These are phyloP conservation scores for Sternotherus odoratus DNA, from an alignment of 2,797 vertebrate genomes.

Conservation along the genomic window DNA sequence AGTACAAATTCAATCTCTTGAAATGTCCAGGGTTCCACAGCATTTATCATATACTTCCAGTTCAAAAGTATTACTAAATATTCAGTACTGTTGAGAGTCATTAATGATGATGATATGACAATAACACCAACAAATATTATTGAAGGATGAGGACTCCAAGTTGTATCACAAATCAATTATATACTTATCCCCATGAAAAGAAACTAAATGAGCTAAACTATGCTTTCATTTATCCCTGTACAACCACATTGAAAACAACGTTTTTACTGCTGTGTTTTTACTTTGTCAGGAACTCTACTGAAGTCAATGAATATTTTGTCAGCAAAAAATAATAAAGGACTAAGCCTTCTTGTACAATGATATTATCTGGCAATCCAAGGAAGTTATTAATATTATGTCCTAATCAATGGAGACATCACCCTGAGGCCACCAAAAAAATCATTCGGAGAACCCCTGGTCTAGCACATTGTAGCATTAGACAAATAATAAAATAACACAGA, in stretches of 20 bases:
- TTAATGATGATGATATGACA: background rate
- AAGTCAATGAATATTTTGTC: background rate
- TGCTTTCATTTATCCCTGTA: background rate
- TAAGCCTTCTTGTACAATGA: background rate
- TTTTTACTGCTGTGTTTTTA: fast-evolving
- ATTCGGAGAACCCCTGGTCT: background rate
- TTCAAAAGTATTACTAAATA: background rate
- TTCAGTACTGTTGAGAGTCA: background rate
- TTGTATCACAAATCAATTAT: background rate
- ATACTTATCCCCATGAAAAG: background rate
- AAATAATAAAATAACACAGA: conserved; percentile 49
- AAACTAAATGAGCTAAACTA: background rate
- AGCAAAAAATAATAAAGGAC: background rate
- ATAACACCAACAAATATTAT: background rate
- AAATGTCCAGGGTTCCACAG: background rate
- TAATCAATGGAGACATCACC: background rate
- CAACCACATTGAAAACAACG: background rate
- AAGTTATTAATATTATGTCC: background rate
- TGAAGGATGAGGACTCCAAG: background rate
- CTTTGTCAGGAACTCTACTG: background rate
- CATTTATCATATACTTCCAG: background rate
- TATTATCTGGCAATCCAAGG: background rate
- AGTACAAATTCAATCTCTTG: background rate
- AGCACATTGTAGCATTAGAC: conserved; percentile 56
- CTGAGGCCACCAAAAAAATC: no score